Evolutionary conservation across 2,888 invertebrate species (phyloP), one percentile per base, ranked within the genome.

Genomic region (Monopis laevigella): DNA sequence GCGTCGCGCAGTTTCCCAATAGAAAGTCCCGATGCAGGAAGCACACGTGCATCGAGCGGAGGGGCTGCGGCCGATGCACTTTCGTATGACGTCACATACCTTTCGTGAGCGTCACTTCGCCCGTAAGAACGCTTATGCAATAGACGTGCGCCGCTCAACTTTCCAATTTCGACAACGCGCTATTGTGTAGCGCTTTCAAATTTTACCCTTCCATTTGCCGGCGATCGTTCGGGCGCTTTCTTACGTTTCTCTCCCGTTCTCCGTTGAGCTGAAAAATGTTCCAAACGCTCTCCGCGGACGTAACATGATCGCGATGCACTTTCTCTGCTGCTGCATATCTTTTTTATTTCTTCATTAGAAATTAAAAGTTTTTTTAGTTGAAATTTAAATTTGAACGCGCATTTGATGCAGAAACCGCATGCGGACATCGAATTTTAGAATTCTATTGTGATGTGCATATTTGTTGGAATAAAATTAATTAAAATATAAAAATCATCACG

Each of bases 101-200:
- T 77, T 73, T 72, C 75, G 72, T 65, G 73, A 72, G 71, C 70
- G 71, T 72, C 73, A 72, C 68, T 63, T 59, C 68, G 65, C 64
- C 66, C 62, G 77, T 73, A 77, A 75, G 73, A 71, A 69, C 68
- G 64, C 64, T 77, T 77, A 74, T 65, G 77, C 70, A 78, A 78
- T 59, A 55, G 63, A 66, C 67, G 68, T 70, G 70, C 77, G 63
- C 70, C 65, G 62, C 72, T 75, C 75, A 66, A 78, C 78, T 78
- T 78, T 78, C 78, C 78, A 78, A 80, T 78, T 80, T 78, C 78
- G 77, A 77, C 80, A 78, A 78, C 77, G 70, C 66, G 70, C 77
- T 71, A 78, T 78, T 80, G 78, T 78, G 68, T 74, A 63, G 77
- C 78, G 80, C 78, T 80, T 80, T 78, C 78, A 78, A 77, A 80